Conservation (phyloP, 2,888 invertebrate species). For the Cryptus viduatorius region DNA sequence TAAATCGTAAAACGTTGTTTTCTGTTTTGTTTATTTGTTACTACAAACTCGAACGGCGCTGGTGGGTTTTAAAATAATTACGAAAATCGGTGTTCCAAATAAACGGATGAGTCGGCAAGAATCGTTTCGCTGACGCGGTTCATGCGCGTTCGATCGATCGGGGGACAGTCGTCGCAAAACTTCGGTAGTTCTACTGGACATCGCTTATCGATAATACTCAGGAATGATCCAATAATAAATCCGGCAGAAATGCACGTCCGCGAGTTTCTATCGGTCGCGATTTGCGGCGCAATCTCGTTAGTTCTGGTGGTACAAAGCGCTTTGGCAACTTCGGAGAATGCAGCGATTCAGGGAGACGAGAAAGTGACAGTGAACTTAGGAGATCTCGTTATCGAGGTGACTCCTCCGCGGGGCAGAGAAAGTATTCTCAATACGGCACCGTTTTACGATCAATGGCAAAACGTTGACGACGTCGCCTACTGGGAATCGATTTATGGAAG, state of each 20-base stretch:
- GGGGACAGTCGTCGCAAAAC: neutral
- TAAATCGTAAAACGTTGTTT: constrained; percentile 5
- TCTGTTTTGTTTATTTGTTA: neutral
- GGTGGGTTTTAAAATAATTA: neutral
- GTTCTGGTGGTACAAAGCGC: neutral
- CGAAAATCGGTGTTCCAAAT: constrained; percentile 15
- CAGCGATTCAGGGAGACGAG: neutral
- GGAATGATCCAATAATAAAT: neutral
- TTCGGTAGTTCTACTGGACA: constrained; percentile 32
- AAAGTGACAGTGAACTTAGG: constrained; percentile 39
- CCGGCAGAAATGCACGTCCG: constrained; percentile 38
- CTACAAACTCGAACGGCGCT: neutral
- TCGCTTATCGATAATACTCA: neutral
- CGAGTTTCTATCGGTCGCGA: constrained; percentile 15
- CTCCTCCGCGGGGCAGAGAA: constrained; percentile 25
- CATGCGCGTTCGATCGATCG: neutral
- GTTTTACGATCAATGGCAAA: constrained; percentile 6
- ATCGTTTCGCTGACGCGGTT: constrained; percentile 11
- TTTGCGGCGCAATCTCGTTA: constrained; percentile 12
- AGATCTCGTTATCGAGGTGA: constrained; percentile 45
- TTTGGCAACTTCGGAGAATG: neutral
- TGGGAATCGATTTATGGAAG: constrained; percentile 65
- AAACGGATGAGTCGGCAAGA: constrained; percentile 36
- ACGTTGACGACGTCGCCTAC: constrained; percentile 49
- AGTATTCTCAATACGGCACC: neutral